These are phyloP conservation scores for Colistium nudipinnis DNA, from an alignment of 2,113 vertebrate genomes.

Conservation along the genomic window DNA sequence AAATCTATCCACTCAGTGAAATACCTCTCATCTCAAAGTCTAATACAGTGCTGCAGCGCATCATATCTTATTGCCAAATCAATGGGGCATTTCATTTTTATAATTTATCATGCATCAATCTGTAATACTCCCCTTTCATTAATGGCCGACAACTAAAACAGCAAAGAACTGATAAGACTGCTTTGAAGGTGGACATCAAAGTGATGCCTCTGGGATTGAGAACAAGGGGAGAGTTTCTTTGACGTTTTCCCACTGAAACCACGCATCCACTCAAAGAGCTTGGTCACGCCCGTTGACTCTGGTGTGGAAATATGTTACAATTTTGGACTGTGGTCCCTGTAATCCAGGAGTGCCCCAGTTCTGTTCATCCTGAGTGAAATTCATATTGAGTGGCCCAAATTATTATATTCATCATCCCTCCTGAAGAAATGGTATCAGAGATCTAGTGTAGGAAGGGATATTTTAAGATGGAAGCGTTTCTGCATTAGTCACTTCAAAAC, in stretches of 20 bases:
- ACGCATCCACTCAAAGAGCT: conserved; percentile 62
- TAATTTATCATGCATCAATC: conserved; percentile 45
- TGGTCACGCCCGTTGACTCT: conserved; percentile 57
- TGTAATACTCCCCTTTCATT: conserved; percentile 57
- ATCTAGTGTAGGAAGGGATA: conserved; percentile 55
- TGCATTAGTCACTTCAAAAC: conserved; percentile 66
- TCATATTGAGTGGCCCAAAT: conserved; percentile 64
- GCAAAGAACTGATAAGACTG: conserved; percentile 54
- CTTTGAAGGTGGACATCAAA: conserved; percentile 75
- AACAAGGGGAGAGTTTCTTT: conserved; percentile 61
- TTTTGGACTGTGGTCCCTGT: conserved; percentile 44
- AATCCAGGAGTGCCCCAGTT: conserved; percentile 69
- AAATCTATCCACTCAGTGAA: neutral
- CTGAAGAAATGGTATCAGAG: conserved; percentile 45
- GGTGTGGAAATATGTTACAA: conserved; percentile 58
- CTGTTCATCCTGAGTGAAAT: conserved; percentile 56
- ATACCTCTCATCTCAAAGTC: neutral
- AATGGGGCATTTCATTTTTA: conserved; percentile 51
- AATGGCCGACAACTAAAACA: conserved; percentile 69
- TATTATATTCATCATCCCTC: conserved; percentile 67
- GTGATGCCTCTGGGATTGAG: conserved; percentile 66
- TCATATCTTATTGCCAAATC: conserved; percentile 53
- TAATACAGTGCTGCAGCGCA: conserved; percentile 14
- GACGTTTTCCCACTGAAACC: conserved; percentile 56
- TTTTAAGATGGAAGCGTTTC: conserved; percentile 68